Conservation (phyloP, 2,113 vertebrate species). For the Xenus cinereus region DNA sequence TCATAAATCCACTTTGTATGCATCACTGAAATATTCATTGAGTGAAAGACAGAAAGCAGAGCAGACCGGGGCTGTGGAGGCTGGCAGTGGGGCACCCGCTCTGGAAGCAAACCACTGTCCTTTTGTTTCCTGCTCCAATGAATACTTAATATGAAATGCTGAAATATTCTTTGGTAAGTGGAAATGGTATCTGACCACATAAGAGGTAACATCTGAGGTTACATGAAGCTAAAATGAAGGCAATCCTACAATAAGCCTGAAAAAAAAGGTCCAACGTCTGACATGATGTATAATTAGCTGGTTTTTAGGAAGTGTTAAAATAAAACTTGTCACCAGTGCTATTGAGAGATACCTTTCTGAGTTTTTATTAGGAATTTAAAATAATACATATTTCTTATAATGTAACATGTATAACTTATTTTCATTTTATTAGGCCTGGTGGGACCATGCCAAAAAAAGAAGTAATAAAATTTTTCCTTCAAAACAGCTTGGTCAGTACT, state of each 20-base stretch:
- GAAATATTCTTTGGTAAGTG: constrained; percentile 12
- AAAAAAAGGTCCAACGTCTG: neutral
- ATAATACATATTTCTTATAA: neutral
- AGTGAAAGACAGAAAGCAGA: neutral
- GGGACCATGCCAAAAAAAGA: neutral
- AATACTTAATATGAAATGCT: constrained; percentile 20
- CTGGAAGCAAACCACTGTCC: neutral
- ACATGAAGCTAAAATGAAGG: neutral
- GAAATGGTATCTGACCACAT: neutral
- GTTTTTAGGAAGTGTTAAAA: neutral
- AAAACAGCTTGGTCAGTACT: neutral
- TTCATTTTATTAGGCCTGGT: neutral
- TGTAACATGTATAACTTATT: neutral
- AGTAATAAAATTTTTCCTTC: accelerated
- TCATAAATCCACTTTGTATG: neutral
- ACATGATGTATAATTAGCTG: neutral
- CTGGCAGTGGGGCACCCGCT: neutral
- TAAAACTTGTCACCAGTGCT: neutral
- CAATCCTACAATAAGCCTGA: neutral
- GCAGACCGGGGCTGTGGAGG: neutral
- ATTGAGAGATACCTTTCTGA: neutral
- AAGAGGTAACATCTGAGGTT: neutral
- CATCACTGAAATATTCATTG: constrained; percentile 2
- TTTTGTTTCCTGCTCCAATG: neutral
- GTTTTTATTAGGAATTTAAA: neutral